Percentiles rank a stretch among this genome's conserved stretches.
Conservation (phyloP, 1,140 invertebrate genomes). For the Leptestheria dahalacensis region DNA sequence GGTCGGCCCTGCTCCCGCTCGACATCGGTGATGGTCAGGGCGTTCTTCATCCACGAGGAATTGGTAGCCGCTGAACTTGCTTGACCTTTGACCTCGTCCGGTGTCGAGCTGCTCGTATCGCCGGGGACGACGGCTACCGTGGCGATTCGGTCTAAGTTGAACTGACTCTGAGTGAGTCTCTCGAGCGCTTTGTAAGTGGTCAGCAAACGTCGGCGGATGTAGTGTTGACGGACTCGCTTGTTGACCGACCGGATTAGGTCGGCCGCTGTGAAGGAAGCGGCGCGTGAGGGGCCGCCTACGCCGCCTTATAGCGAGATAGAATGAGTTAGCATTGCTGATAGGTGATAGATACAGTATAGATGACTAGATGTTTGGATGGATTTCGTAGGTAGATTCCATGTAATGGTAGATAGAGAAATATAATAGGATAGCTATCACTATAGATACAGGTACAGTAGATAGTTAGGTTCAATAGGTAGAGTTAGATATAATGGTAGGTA, state of each 20-base stretch:
- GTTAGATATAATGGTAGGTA: no score
- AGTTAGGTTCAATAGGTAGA: no score
- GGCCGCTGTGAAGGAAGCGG: constrained; percentile 44
- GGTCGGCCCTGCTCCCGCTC: constrained; percentile 66
- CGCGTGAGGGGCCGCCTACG: background rate
- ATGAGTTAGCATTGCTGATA: no score
- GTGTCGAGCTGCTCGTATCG: background rate
- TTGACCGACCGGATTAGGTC: constrained; percentile 63
- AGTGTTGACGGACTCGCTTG: constrained; percentile 63
- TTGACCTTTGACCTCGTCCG: constrained; percentile 4
- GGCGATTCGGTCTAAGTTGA: constrained; percentile 57
- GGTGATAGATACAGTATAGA: no score
- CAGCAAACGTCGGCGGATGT: constrained; percentile 52
- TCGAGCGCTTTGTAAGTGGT: constrained; percentile 68
- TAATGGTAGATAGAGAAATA: no score
- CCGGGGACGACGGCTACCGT: constrained; percentile 29
- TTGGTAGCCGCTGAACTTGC: background rate
- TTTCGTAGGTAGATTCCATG: no score
- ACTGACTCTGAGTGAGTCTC: constrained; percentile 61
- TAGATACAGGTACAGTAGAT: no score
- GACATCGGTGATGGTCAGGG: constrained; percentile 56
- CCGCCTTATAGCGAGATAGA: no score
- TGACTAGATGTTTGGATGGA: no score
- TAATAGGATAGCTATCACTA: no score
- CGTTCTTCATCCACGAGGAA: constrained; percentile 15